These are phyloP conservation scores for Scaptomyza tumidula DNA, from an alignment of 2,888 invertebrate species.

Conservation along the genomic window DNA sequence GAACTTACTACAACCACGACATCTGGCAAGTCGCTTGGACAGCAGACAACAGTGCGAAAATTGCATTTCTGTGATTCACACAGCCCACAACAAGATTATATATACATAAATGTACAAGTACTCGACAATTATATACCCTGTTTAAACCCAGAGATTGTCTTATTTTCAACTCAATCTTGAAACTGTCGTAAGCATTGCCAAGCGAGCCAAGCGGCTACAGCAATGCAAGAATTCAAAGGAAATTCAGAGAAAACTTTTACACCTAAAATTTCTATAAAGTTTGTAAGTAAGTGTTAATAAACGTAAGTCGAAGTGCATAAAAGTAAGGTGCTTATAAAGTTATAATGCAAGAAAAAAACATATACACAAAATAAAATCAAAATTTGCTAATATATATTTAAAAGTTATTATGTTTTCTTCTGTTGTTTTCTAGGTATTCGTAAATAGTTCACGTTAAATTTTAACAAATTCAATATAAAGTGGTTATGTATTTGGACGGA, in stretches of 20 bases:
- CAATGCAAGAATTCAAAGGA: neutral
- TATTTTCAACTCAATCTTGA: neutral
- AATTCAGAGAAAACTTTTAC: neutral
- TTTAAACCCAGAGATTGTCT: neutral
- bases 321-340: neutral
- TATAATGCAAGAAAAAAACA: neutral
- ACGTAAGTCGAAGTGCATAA: neutral
- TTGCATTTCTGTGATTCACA: constrained; percentile 28
- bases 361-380: neutral
- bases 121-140: constrained; percentile 2
- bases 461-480: no score
- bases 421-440: no score
- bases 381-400: neutral
- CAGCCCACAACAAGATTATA: constrained; percentile 10
- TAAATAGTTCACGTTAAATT: no score
- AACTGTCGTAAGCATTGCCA: neutral
- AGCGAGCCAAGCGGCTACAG: neutral
- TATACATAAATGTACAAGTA: neutral
- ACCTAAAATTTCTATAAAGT: neutral
- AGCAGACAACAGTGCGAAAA: constrained; percentile 38
- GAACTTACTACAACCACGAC: constrained; percentile 52
- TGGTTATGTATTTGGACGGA: no score
- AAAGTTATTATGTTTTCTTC: no score
- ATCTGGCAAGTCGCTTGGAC: constrained; percentile 32
- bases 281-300: neutral